Base-by-base conservation (phyloP, 2,888 invertebrate species). In the Thumatha senex region DNA sequence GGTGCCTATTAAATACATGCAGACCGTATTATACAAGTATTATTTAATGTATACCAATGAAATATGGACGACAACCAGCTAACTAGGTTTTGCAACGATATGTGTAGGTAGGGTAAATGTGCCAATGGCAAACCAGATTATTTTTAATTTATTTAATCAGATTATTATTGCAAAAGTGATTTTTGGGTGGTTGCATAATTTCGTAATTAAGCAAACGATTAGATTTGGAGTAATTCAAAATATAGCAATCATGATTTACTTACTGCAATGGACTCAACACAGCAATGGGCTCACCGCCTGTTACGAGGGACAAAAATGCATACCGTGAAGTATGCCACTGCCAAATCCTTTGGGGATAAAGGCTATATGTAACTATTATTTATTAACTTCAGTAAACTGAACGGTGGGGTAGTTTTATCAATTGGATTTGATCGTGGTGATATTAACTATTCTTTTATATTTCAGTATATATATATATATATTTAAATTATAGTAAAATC, bases 31-130 rank as follows among this genome's bases (percentile, higher is more conserved):
- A 36, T 10, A 14, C 24, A 48, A 42, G 46, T 57, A 63, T 67
- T 53, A 64, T 67, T 63, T 55, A 40, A 64, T 67, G 56, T 53
- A 67, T 63, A 57, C 43, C 29, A 51, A 51, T 51, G 51, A 47
- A 43, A 47, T 51, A 51, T 51, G 11, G 43, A 34, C 43, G 49
- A 49, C 39, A 49, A 39, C 40, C 14, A 30, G 5, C 43, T 43
- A 51, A 51, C 51, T 43, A 43, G 47, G 35, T 51, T 47, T 42
- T 51, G 51, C 47, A 51, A 51, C 42, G 39, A 47, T 45, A 45
- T 30, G n/a, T 30, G 45, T 38, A 13, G 15, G 29, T 11, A 40
- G 33, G 39, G 35, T 44, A 13, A 18, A 24, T 24, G 34, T 24
- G 14, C 40, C 47, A 35, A 47, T 41, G 8, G 9, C 45, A 31